A percentile compares a stretch with the other conserved stretches of the same genome.
These are phyloP conservation scores for Pygoscelis adeliae DNA, from an alignment of 2,113 vertebrate species.

Conservation along the genomic window DNA sequence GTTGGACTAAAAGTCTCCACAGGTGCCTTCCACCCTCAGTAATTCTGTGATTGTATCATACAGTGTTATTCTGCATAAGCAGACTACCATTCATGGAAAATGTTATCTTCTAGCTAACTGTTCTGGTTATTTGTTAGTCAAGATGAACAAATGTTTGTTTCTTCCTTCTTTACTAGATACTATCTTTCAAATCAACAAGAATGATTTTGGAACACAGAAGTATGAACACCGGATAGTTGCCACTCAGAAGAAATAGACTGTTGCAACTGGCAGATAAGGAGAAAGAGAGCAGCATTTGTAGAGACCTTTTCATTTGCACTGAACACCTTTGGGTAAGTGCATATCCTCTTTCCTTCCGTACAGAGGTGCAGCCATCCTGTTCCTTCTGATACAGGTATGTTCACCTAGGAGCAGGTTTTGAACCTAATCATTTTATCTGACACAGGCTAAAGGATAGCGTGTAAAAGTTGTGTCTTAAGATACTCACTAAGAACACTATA, in stretches of 20 bases:
- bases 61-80: not conserved
- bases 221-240: constrained; percentile 80
- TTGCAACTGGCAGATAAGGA: constrained; percentile 68
- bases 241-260: constrained; percentile 74
- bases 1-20: not conserved
- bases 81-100: not conserved
- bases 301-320: constrained; percentile 76
- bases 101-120: not conserved
- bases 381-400: not conserved
- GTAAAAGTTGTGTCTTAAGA: not conserved
- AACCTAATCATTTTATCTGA: not conserved
- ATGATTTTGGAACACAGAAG: constrained; percentile 75
- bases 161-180: constrained; percentile 45
- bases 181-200: constrained; percentile 57
- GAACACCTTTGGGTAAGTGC: constrained; percentile 75
- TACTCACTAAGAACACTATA: not conserved
- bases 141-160: not conserved
- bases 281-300: constrained; percentile 77
- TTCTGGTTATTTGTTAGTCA: not conserved
- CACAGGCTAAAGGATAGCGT: not conserved
- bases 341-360: not conserved
- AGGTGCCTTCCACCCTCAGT: not conserved
- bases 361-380: not conserved
- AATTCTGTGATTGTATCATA: not conserved
- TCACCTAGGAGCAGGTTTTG: not conserved